phyloP scores from a whole-genome alignment of 2,888 invertebrate species.

The Microctonus brassicae region DNA sequence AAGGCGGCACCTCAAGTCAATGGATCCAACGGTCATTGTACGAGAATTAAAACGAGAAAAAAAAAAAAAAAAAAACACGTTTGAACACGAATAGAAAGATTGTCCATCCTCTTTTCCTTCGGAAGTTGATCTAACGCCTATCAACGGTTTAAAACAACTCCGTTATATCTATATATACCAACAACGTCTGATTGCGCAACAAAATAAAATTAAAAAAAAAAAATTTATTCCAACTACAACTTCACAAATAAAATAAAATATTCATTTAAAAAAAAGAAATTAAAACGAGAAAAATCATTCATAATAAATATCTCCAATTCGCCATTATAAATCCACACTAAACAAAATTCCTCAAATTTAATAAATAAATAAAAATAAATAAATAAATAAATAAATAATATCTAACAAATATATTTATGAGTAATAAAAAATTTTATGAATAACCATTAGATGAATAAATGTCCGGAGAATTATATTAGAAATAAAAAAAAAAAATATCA shows the following conservation, averaged over 20 bases:
- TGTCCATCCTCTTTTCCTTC: conserved; percentile 29
- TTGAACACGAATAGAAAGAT: conserved; percentile 18
- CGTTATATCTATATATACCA: conserved; percentile 7
- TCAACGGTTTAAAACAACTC: conserved; percentile 8
- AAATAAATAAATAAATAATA: background rate
- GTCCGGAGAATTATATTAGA: background rate
- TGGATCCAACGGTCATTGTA: conserved; percentile 22
- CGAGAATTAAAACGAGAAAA: background rate
- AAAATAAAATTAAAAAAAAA: background rate
- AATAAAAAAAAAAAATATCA: background rate
- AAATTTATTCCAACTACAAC: background rate
- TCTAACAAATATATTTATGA: background rate
- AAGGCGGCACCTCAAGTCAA: background rate
- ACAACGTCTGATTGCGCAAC: conserved; percentile 14
- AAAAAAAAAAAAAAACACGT: conserved; percentile 1
- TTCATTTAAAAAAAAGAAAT: background rate
- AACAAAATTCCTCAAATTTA: background rate
- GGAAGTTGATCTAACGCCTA: conserved; percentile 30
- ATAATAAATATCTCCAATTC: background rate
- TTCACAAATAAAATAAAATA: background rate
- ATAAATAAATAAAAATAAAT: background rate
- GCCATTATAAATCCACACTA: background rate
- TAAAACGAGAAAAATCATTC: background rate
- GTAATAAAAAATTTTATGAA: background rate
- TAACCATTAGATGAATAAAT: background rate